phyloP scores from a whole-genome alignment of 2,888 invertebrate genomes.

The Himalopsyche japonica region DNA sequence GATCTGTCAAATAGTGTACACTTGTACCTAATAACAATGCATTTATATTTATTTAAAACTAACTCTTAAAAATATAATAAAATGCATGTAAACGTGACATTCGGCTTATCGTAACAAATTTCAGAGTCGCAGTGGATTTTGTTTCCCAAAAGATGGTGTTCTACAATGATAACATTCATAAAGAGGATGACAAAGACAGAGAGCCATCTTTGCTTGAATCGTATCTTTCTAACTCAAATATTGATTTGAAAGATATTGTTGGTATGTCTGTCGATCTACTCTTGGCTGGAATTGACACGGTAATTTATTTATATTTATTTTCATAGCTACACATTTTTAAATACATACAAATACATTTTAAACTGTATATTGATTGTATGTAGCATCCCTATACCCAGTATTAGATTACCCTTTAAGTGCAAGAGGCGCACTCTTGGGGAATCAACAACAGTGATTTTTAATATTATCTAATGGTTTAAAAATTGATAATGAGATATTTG shows the following conservation, averaged over 20 bases:
- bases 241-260: conserved; percentile 78
- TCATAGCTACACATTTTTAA: not conserved
- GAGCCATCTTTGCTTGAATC: conserved; percentile 65
- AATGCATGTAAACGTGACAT: not conserved
- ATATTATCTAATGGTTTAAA: no score
- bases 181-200: conserved; percentile 44
- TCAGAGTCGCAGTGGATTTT: conserved; percentile 68
- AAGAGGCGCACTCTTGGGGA: no score
- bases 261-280: conserved; percentile 84
- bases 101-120: conserved; percentile 39
- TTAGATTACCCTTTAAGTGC: no score
- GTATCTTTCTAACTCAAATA: conserved; percentile 69
- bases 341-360: no score
- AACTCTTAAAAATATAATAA: no score
- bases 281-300: conserved; percentile 86
- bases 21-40: no score
- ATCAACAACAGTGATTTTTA: no score
- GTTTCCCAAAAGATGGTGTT: conserved; percentile 61
- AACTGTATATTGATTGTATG: no score
- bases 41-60: no score
- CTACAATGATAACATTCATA: conserved; percentile 45
- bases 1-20: no score
- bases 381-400: no score
- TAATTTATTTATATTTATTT: conserved; percentile 45
- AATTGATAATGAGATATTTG: no score